These are phyloP conservation scores for Crocodylus rhombifer DNA, from an alignment of 2,797 vertebrate genomes.

Conservation along the genomic window DNA sequence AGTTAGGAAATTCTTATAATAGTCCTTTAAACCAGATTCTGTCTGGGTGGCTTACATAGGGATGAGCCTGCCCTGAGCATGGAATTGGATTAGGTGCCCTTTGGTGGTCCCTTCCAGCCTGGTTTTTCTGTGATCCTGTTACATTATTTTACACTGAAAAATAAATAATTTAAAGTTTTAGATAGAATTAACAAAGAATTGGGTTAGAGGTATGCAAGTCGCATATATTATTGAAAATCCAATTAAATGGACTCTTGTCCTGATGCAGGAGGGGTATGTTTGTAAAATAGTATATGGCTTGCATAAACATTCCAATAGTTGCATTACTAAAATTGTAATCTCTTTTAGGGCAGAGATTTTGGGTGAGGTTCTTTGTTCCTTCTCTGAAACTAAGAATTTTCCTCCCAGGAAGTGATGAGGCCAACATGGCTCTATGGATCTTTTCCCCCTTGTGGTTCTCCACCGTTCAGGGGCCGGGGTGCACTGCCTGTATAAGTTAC, in stretches of 20 bases:
- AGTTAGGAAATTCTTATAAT: no score
- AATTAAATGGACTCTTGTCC: background rate
- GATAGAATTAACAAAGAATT: background rate
- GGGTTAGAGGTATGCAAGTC: no score
- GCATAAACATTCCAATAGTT: background rate
- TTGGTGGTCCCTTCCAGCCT: no score
- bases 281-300: background rate
- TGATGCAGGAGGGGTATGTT: background rate
- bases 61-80: no score
- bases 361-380: background rate
- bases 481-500: background rate
- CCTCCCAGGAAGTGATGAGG: no score
- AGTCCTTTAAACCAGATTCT: no score
- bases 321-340: background rate
- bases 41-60: no score
- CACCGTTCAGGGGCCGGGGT: background rate
- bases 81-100: no score
- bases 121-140: no score
- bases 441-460: background rate
- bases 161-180: no score
- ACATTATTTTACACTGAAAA: background rate
- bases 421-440: no score
- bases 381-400: background rate
- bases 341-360: background rate
- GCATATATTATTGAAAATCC: background rate